Percentiles rank a stretch among this genome's conserved stretches.
Evolutionary conservation across 2,797 vertebrate species (phyloP).

Genomic region (Esox lucius): DNA sequence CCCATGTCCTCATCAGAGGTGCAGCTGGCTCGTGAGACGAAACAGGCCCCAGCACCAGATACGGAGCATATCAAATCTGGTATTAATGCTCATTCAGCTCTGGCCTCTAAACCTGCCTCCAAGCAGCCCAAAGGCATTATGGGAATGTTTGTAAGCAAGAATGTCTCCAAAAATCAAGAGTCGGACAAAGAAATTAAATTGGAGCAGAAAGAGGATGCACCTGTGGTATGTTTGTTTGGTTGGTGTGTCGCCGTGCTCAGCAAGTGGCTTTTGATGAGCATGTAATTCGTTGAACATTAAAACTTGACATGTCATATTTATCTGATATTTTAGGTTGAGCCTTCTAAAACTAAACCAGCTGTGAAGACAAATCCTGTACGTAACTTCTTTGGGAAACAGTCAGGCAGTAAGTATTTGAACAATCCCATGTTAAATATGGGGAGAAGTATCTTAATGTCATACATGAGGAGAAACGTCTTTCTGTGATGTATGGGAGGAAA

Average conservation of each 20-base stretch:
- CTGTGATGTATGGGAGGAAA: background rate
- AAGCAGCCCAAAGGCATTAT: slow-evolving; percentile 86
- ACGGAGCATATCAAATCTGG: slow-evolving; percentile 38
- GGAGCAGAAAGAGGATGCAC: slow-evolving; percentile 74
- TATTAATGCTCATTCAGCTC: slow-evolving; percentile 66
- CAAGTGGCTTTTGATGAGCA: background rate
- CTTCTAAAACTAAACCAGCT: slow-evolving; percentile 73
- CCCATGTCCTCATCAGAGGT: slow-evolving; percentile 67
- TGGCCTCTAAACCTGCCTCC: slow-evolving; percentile 55
- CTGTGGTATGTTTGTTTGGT: slow-evolving; percentile 48
- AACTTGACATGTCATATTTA: background rate
- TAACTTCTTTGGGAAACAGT: slow-evolving; percentile 90
- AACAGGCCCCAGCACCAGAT: slow-evolving; percentile 36
- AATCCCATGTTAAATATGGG: background rate
- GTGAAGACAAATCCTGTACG: slow-evolving; percentile 73
- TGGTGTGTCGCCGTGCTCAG: slow-evolving; percentile 1
- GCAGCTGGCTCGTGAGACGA: slow-evolving; percentile 52
- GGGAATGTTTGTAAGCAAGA: slow-evolving; percentile 87
- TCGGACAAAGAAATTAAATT: slow-evolving; percentile 71
- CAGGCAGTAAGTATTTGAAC: slow-evolving; percentile 79
- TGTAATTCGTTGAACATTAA: background rate
- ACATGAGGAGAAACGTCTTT: too few relatives aligned
- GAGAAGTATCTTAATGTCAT: background rate
- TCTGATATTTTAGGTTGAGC: slow-evolving; percentile 69
- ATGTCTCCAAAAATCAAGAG: slow-evolving; percentile 71